A percentile compares a stretch with the other conserved stretches of the same genome.
Evolutionary conservation across 2,888 invertebrate species (phyloP).

Genomic region (Mythimna impura): DNA sequence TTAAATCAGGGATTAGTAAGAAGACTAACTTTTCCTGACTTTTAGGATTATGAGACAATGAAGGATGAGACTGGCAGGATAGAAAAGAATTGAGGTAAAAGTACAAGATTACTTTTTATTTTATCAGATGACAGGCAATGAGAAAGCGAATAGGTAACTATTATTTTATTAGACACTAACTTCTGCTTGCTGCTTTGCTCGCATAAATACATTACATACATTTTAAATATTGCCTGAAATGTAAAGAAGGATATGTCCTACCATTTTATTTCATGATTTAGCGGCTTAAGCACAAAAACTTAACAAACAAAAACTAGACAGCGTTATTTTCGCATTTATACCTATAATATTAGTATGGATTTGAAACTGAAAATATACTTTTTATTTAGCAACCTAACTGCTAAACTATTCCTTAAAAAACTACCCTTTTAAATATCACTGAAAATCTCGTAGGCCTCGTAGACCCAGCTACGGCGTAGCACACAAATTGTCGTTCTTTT

Average conservation of each 20-base stretch:
- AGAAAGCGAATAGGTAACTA: too few species aligned
- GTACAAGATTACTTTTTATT: neutral
- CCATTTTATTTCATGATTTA: too few species aligned
- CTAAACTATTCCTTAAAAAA: neutral
- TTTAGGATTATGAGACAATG: conserved; percentile 19
- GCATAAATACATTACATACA: too few species aligned
- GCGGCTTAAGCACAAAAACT: too few species aligned
- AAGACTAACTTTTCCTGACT: conserved; percentile 19
- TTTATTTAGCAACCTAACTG: neutral
- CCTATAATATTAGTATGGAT: too few species aligned
- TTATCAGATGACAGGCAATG: neutral
- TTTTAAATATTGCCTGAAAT: too few species aligned
- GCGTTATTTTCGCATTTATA: too few species aligned
- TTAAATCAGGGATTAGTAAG: conserved; percentile 34
- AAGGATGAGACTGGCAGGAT: conserved; percentile 1
- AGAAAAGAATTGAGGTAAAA: neutral
- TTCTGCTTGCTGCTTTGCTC: too few species aligned
- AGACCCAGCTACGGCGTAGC: conserved; percentile 46
- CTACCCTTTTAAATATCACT: conserved; percentile 15
- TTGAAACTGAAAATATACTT: too few species aligned
- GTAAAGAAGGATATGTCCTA: too few species aligned
- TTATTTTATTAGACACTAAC: too few species aligned
- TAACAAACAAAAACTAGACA: too few species aligned
- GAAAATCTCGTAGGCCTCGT: conserved; percentile 23
- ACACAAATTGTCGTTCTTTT: conserved; percentile 12